phyloP scores from a whole-genome alignment of 1,140 invertebrate species.

The Drosophila willistoni region DNA sequence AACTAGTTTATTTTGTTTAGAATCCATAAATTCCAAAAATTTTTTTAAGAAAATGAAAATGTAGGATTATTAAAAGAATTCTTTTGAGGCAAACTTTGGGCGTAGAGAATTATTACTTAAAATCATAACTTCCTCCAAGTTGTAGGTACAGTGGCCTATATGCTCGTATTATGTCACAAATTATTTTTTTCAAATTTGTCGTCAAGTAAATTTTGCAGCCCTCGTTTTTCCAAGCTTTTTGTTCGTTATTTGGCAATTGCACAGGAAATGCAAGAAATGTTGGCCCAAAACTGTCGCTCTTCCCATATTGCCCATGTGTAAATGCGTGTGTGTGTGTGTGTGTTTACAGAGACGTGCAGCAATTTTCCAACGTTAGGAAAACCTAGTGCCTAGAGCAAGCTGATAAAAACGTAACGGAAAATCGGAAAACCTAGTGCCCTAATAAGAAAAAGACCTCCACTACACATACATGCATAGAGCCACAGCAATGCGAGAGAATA shows the following conservation, averaged over 20 bases:
- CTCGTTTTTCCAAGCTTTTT: conserved; percentile 41
- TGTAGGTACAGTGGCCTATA: background rate
- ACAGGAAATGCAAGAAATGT: conserved; percentile 72
- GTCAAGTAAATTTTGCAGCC: conserved; percentile 7
- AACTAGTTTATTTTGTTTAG: too few relatives aligned
- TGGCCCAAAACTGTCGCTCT: conserved; percentile 62
- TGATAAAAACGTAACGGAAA: too few relatives aligned
- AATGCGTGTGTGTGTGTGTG: conserved; percentile 8
- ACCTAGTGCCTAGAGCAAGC: conserved; percentile 36
- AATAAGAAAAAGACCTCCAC: conserved; percentile 70
- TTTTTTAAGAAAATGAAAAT: too few relatives aligned
- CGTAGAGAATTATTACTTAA: too few relatives aligned
- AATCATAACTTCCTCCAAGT: background rate
- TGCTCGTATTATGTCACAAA: conserved; percentile 72
- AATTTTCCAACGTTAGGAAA: conserved; percentile 75
- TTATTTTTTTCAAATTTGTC: conserved; percentile 23
- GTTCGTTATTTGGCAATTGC: conserved; percentile 33
- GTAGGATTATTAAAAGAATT: too few relatives aligned
- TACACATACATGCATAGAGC: conserved; percentile 21
- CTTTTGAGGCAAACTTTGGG: too few relatives aligned
- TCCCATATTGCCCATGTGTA: conserved; percentile 11
- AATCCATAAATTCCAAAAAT: too few relatives aligned
- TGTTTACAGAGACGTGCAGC: conserved; percentile 52
- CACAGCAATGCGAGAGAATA: background rate
- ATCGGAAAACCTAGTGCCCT: conserved; percentile 78